Evolutionary conservation across 1,140 invertebrate species (phyloP).

Genomic region (Tetragonula clypearis): DNA sequence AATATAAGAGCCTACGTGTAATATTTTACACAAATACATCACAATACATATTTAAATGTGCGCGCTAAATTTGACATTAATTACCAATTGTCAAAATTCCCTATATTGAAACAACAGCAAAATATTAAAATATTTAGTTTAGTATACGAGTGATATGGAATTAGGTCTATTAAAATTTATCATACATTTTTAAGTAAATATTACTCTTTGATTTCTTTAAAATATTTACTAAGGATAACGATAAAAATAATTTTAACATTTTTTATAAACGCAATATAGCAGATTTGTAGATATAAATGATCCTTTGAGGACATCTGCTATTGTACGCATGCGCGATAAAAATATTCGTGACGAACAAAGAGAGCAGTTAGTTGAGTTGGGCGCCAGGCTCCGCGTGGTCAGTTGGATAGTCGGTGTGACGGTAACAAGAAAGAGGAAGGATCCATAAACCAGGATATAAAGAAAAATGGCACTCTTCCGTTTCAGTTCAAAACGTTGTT

Average conservation of each 20-base stretch:
- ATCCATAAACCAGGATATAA: slow-evolving; percentile 52
- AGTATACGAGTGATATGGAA: neutral
- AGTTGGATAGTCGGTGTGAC: slow-evolving; percentile 64
- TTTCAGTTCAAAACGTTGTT: slow-evolving; percentile 72
- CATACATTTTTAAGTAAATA: neutral
- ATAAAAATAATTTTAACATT: neutral
- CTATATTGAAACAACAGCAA: neutral
- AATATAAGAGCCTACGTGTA: neutral
- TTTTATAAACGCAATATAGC: slow-evolving; percentile 8
- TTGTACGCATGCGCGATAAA: slow-evolving; percentile 34
- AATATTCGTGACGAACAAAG: slow-evolving; percentile 39
- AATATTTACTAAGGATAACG: no score
- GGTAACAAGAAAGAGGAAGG: slow-evolving; percentile 53
- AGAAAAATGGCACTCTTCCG: slow-evolving; percentile 80
- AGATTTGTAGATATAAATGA: slow-evolving; percentile 19
- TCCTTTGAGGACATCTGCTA: slow-evolving; percentile 34
- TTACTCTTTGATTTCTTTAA: neutral
- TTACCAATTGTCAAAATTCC: slow-evolving; percentile 35
- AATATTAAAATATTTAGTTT: slow-evolving; percentile 9
- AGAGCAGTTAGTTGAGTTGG: slow-evolving; percentile 69
- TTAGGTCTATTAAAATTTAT: neutral
- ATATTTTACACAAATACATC: neutral
- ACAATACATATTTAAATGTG: neutral
- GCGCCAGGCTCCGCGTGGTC: slow-evolving; percentile 74
- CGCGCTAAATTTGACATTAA: slow-evolving; percentile 10